Base-by-base conservation (phyloP, 2,888 invertebrate genomes). In the Plagodis pulveraria region DNA sequence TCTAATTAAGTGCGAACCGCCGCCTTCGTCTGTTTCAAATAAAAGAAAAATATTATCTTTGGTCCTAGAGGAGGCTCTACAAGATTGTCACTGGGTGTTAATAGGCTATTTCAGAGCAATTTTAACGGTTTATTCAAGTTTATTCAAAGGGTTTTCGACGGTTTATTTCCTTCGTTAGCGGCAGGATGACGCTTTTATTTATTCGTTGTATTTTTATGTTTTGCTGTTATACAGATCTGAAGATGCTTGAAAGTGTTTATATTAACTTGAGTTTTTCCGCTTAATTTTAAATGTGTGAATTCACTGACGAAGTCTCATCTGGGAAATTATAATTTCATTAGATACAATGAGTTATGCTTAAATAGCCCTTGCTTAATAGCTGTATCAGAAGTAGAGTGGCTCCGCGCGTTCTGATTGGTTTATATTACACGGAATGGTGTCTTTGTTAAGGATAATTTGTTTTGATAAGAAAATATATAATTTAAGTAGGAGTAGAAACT, bases 31-130 rank as follows among this genome's bases (percentile, higher is more conserved):
- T 77, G 80, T 78, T 83, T 76, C 77, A 83, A 86, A 87, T 89
- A 89, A 87, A 86, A 87, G 85, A 83, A 87, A 85, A 89, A 87
- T 89, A 89, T 88, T 87, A 84, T 85, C 82, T 79, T 86, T 86
- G 76, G 75, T 76, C 69, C 70, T 53, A 66, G 73, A 81, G 76
- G 70, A 80, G 80, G 70, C 80, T 79, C 78, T 77, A 81, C 82
- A 84, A 86, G 85, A 86, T 83, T 87, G 86, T 87, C 87, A 81
- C 76, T 70, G 80, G 78, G 84, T 83, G 85, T 84, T 89, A 89
- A 89, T 86, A 86, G 87, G 81, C 88, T 81, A 85, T 86, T 84
- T 81, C 76, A 76, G 77, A 75, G 80, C 49, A 83, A 84, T 84
- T 89, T 86, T 77, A 79, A 81, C 83, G 76, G 85, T 84, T 86